These are phyloP conservation scores for Nemapogon koenigi DNA, from an alignment of 2,888 invertebrate species.

Conservation along the genomic window DNA sequence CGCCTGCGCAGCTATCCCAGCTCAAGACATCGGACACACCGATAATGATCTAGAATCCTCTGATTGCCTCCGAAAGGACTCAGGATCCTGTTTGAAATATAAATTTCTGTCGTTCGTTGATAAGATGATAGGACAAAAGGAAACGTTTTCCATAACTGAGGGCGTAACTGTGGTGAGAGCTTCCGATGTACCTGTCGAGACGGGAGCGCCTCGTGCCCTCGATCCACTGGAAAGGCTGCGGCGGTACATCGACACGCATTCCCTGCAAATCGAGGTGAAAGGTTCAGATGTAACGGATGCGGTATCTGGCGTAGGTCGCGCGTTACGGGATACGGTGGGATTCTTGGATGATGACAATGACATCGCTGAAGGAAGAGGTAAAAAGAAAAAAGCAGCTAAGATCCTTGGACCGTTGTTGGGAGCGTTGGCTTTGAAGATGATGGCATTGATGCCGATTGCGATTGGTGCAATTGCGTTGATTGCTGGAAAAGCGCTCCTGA, in stretches of 20 bases:
- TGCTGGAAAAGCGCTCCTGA: slow-evolving; percentile 83
- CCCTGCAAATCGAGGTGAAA: slow-evolving; percentile 83
- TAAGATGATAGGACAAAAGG: slow-evolving; percentile 82
- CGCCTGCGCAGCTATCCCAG: slow-evolving; percentile 70
- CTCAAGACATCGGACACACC: slow-evolving; percentile 72
- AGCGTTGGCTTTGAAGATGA: slow-evolving; percentile 78
- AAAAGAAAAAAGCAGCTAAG: slow-evolving; percentile 84
- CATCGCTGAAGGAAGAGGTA: slow-evolving; percentile 76
- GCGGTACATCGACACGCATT: slow-evolving; percentile 80
- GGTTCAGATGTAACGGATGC: slow-evolving; percentile 84
- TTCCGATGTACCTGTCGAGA: slow-evolving; percentile 71
- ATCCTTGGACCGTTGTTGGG: slow-evolving; percentile 79
- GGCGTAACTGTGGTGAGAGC: slow-evolving; percentile 85
- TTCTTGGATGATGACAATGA: slow-evolving; percentile 67
- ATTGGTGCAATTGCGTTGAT: slow-evolving; percentile 84
- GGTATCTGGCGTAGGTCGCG: slow-evolving; percentile 80
- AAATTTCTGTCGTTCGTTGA: slow-evolving; percentile 87
- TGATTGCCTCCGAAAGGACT: slow-evolving; percentile 84
- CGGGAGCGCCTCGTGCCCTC: slow-evolving; percentile 79
- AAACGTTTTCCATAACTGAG: slow-evolving; percentile 79
- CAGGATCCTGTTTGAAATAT: slow-evolving; percentile 84
- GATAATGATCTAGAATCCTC: slow-evolving; percentile 83
- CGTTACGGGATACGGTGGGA: slow-evolving; percentile 75
- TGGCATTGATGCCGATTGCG: slow-evolving; percentile 78
- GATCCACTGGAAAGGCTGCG: slow-evolving; percentile 75